A percentile compares a stretch with the other conserved stretches of the same genome.
Evolutionary conservation across 1,140 invertebrate species (phyloP).

Genomic region (Dolichoris vasculosae): DNA sequence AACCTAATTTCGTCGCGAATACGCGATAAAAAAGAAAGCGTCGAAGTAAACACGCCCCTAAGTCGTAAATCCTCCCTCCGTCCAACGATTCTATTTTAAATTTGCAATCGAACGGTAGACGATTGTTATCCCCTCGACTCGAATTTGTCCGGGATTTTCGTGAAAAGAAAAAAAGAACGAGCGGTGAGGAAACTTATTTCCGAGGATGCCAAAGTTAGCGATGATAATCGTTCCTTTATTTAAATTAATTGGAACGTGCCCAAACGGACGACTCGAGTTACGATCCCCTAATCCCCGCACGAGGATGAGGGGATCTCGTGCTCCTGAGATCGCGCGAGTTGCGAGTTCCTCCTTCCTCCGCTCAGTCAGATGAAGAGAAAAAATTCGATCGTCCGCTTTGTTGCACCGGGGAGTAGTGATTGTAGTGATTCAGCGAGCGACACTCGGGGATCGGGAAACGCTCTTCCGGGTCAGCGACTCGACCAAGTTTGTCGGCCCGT

Average conservation of each 20-base stretch:
- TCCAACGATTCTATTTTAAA: slow-evolving; percentile 1
- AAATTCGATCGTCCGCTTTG: not conserved
- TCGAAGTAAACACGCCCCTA: not conserved
- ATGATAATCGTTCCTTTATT: not conserved
- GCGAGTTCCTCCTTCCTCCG: no score
- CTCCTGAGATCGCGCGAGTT: no score
- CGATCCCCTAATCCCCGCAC: not conserved
- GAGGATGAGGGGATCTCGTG: no score
- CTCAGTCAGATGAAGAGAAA: no score
- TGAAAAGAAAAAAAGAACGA: not conserved
- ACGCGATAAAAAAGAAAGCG: not conserved
- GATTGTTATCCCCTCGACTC: not conserved
- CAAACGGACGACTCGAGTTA: no score
- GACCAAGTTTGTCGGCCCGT: not conserved
- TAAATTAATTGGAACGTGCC: not conserved
- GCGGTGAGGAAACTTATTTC: no score
- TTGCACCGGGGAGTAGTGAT: not conserved
- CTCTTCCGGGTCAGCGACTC: slow-evolving; percentile 39
- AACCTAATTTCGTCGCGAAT: not conserved
- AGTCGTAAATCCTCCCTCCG: not conserved
- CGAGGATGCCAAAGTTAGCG: not conserved
- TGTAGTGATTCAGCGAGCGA: slow-evolving; percentile 26
- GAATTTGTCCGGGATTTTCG: not conserved
- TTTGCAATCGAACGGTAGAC: not conserved
- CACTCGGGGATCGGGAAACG: not conserved